Base-by-base conservation (phyloP, 2,797 vertebrate species). In the Picus viridis region DNA sequence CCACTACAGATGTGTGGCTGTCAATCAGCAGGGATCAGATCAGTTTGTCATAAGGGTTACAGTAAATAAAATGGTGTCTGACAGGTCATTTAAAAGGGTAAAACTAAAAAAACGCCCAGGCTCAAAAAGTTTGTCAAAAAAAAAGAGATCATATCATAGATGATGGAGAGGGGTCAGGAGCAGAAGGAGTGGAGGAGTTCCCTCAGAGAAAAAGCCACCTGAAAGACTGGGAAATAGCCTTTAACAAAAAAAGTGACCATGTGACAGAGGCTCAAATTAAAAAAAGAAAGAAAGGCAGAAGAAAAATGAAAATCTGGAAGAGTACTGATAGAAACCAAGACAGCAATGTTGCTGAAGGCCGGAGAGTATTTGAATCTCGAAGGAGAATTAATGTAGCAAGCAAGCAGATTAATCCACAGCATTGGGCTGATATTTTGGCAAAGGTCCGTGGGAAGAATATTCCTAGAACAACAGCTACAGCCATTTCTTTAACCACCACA, bases 401-500 rank as follows among this genome's bases (percentile, higher is more conserved):
- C 89, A 98, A 98, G 29, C 98, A 99, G 89, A 99, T 99, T 81
- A 98, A 99, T 86, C 99, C 99, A 0, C 96, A 98, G 71, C 99
- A 97, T 12, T 99, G 99, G 99, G 99, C 99, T 3, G 97, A 98
- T n/a, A 99, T 99, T 97, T 95, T 99, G 89, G 98, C 99, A 30
- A 98, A 99, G 75, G 98, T 99, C 11, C 98, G 99, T 27, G 97
- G 98, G 18, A 98, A 95, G 93, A 98, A 96, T 24, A 20, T 88
- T 91, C 92, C 95, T 32, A 98, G 93, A 90, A 87, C 87, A 2
- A 10, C 58, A 69, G 76, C 49, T 10, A 39, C 95, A 6, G 56
- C 77, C 11, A 30, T 57, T 58, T 8, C 63, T 32, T 39, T 72
- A 53, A 89, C 88, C 58, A 85, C 79, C 9, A 18, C 82, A 6